Base-by-base conservation (phyloP, 2,113 vertebrate species). In the Saguinus midas region DNA sequence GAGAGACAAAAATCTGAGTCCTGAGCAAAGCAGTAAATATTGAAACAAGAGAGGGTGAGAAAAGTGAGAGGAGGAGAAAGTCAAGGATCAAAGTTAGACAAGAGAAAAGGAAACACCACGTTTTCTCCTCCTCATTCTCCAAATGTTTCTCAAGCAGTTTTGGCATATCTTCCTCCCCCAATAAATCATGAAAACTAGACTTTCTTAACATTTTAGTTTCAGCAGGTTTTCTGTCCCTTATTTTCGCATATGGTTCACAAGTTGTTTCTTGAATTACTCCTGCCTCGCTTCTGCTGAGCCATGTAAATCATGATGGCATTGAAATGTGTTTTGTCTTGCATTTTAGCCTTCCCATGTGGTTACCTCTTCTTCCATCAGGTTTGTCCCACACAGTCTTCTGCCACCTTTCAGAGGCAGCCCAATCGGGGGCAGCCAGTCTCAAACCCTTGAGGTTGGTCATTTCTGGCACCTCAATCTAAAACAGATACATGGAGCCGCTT, bases 221-320 rank as follows among this genome's bases (percentile, higher is more conserved):
- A 61, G 27, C 5, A 43, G 27, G 27, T 52, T 83, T 45, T 61
- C 75, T 17, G 8, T 37, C 29, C 45, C n/a, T 93, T 91, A 27
- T 29, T 89, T 82, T 91, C 55, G 20, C 10, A 43, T 35, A 13
- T 75, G 17, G 17, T n/a, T 90, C 84, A 35, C 13, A 32, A 25
- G 57, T 66, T 68, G 35, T 45, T 43, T 45, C 43, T 45, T 75
- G 11, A 66, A 21, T 32, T 81, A 91, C 23, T 57, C 58, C 23
- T 80, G 43, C n/a, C 79, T 92, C 40, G 25, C 43, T 94, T 82
- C 55, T 96, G 57, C 64, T 29, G 10, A 92, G 85, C 72, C 87
- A 5, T 32, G 72, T 21, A 45, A 70, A 37, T 50, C 37, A 45
- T 16, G 55, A 8, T 55, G 13, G 12, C 21, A 23, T 4, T 52